phyloP scores from a whole-genome alignment of 2,113 vertebrate species.

The Labeo catla region DNA sequence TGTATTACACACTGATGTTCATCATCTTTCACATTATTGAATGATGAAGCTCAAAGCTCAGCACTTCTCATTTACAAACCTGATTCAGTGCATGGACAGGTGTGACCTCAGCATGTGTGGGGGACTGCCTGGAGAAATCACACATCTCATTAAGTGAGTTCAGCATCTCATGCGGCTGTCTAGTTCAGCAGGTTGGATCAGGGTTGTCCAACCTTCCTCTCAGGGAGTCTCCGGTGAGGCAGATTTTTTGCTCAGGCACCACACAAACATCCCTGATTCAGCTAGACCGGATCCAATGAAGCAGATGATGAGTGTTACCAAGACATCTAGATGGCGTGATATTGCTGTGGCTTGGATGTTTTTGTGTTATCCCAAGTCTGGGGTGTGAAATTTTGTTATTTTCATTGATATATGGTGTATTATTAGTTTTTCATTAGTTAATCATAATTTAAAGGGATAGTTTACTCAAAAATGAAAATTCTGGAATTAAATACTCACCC shows the following conservation, averaged over 20 bases:
- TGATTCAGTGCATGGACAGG: slow-evolving; percentile 30
- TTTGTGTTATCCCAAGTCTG: background rate
- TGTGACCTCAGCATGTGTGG: slow-evolving; percentile 49
- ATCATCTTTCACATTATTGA: slow-evolving; percentile 18
- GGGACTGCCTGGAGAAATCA: slow-evolving; percentile 43
- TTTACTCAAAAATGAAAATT: too few species aligned
- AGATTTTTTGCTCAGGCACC: slow-evolving; percentile 5
- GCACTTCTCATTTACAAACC: slow-evolving; percentile 28
- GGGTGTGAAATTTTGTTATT: too few species aligned
- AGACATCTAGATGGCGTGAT: background rate
- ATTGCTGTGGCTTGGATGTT: background rate
- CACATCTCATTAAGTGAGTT: slow-evolving; percentile 53
- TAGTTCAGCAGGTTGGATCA: slow-evolving; percentile 33
- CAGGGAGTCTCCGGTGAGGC: slow-evolving; percentile 10
- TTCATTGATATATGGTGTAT: background rate
- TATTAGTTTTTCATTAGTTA: background rate
- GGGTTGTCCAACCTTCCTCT: slow-evolving; percentile 25
- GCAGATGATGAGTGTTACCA: background rate
- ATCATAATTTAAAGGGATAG: background rate
- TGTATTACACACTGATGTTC: slow-evolving; percentile 14
- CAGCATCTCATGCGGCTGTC: slow-evolving; percentile 37
- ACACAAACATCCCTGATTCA: slow-evolving; percentile 37
- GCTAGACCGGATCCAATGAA: background rate
- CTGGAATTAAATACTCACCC: too few species aligned
- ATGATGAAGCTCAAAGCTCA: slow-evolving; percentile 37